These are phyloP conservation scores for Lerista edwardsae DNA, from an alignment of 2,797 vertebrate genomes.

Conservation along the genomic window DNA sequence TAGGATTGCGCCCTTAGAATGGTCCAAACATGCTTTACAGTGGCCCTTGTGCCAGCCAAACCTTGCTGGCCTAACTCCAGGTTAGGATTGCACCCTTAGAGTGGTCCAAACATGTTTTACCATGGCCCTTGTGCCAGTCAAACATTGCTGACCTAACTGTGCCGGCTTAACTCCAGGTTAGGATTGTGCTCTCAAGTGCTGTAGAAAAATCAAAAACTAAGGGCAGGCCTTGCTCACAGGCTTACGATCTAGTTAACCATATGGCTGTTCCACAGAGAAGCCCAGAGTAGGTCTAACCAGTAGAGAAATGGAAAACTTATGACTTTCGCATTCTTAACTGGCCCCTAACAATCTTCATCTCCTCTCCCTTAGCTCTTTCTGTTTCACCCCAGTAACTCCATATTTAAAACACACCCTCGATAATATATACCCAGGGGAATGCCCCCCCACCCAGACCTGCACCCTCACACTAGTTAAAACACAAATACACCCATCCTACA, in stretches of 20 bases:
- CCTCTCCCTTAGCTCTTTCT: background rate
- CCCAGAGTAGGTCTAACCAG: background rate
- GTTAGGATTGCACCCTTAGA: too few relatives aligned
- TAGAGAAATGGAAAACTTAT: background rate
- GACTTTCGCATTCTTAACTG: background rate
- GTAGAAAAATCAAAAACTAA: background rate
- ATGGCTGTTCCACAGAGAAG: background rate
- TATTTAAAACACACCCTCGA: background rate
- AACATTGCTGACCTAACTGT: too few relatives aligned
- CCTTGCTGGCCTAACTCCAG: too few relatives aligned
- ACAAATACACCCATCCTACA: background rate
- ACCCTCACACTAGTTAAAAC: background rate
- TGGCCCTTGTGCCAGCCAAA: too few relatives aligned
- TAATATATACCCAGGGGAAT: background rate
- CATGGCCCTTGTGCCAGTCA: too few relatives aligned
- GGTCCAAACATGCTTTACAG: too few relatives aligned
- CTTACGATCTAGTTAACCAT: background rate
- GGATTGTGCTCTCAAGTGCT: too few relatives aligned
- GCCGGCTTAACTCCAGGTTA: too few relatives aligned
- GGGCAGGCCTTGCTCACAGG: background rate
- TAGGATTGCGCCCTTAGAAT: too few relatives aligned
- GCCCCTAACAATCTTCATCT: too few relatives aligned
- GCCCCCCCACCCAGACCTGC: background rate
- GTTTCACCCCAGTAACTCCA: background rate
- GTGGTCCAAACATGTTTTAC: too few relatives aligned